Evolutionary conservation across 2,113 vertebrate genomes (phyloP).

Genomic region (Aepyceros melampus): DNA sequence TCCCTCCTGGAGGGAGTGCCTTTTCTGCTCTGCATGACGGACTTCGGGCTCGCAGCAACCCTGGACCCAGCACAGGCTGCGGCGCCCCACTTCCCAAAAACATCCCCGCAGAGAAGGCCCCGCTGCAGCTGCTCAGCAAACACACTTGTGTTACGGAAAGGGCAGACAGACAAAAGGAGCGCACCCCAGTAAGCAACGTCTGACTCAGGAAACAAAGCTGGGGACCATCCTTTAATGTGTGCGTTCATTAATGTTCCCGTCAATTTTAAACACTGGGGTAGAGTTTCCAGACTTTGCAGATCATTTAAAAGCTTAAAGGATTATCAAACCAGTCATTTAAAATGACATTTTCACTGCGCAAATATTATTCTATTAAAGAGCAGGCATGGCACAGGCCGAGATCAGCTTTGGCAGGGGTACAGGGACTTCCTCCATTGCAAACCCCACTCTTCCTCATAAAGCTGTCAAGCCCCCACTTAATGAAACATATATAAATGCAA

Average conservation of each 20-base stretch:
- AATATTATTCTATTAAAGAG: slow-evolving; percentile 89
- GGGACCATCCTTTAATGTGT: slow-evolving; percentile 70
- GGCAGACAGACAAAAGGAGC: slow-evolving; percentile 22
- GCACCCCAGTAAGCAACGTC: not conserved
- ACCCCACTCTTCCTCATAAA: slow-evolving; percentile 87
- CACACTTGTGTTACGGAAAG: not conserved
- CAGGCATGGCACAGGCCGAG: slow-evolving; percentile 78
- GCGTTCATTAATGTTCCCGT: slow-evolving; percentile 72
- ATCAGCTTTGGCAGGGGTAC: slow-evolving; percentile 84
- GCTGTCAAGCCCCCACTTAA: slow-evolving; percentile 85
- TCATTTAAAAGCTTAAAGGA: slow-evolving; percentile 86
- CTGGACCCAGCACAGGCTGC: not conserved
- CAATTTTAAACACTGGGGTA: slow-evolving; percentile 75
- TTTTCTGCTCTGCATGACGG: not conserved
- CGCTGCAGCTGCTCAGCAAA: not conserved
- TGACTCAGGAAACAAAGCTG: slow-evolving; percentile 66
- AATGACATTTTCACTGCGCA: slow-evolving; percentile 85
- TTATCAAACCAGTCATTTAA: slow-evolving; percentile 85
- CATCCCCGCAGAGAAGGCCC: not conserved
- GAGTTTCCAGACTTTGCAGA: slow-evolving; percentile 82
- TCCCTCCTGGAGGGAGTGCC: not conserved
- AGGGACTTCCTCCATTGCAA: slow-evolving; percentile 83
- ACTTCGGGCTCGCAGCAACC: not conserved
- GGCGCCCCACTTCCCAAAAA: not conserved
- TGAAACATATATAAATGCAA: slow-evolving; percentile 85